Percentiles rank a stretch among this genome's conserved stretches.
Conservation (phyloP, 2,113 vertebrate genomes). For the Archilochus colubris region DNA sequence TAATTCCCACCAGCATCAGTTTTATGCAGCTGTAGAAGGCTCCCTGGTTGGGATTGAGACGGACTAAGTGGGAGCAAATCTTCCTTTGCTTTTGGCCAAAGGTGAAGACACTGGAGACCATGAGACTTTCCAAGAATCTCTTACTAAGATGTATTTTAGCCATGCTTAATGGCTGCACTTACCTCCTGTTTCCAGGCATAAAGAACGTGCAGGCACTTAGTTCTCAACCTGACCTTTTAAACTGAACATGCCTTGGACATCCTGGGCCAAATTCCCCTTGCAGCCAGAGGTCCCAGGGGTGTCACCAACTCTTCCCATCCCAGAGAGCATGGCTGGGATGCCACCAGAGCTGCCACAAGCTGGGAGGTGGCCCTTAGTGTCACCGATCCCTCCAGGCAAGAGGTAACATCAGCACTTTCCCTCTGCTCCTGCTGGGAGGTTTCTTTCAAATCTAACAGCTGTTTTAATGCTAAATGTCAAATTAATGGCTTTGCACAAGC, state of each 20-base stretch:
- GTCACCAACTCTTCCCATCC: not conserved
- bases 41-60: not conserved
- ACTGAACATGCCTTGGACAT: not conserved
- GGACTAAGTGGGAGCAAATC: not conserved
- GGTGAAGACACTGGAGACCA: not conserved
- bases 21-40: slow-evolving; percentile 21
- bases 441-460: not conserved
- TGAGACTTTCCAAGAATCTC: slow-evolving; percentile 22
- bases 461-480: not conserved
- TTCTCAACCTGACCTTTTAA: slow-evolving; percentile 1
- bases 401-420: fast-evolving
- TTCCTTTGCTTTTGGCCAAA: slow-evolving; percentile 30
- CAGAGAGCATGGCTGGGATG: fast-evolving
- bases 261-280: not conserved
- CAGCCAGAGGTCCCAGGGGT: not conserved
- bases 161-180: not conserved
- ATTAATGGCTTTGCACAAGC: not conserved
- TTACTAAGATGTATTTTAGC: not conserved
- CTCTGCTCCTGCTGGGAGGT: not conserved
- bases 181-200: not conserved
- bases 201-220: not conserved
- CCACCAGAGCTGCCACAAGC: not conserved
- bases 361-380: not conserved
- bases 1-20: slow-evolving; percentile 25
- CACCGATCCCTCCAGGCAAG: not conserved